These are phyloP conservation scores for Nerophis lumbriciformis DNA, from an alignment of 2,113 vertebrate genomes.

Conservation along the genomic window DNA sequence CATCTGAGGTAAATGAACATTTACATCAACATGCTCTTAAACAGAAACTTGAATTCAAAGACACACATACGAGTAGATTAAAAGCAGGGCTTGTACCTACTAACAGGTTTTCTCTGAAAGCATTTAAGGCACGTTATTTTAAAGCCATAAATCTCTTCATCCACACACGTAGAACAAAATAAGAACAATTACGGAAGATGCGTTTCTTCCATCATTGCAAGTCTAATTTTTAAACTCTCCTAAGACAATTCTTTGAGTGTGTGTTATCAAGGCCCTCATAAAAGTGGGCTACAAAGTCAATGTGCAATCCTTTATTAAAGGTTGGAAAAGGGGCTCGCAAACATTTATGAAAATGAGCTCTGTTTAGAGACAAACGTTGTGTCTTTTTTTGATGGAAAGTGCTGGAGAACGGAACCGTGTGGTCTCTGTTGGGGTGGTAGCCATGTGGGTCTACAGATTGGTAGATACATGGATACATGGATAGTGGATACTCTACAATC, in stretches of 20 bases:
- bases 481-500: background rate
- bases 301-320: slow-evolving; percentile 76
- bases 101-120: slow-evolving; percentile 15
- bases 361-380: slow-evolving; percentile 41
- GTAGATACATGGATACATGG: background rate
- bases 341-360: slow-evolving; percentile 42
- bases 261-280: slow-evolving; percentile 49
- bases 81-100: slow-evolving; percentile 23
- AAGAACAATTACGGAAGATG: slow-evolving; percentile 28
- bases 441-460: background rate
- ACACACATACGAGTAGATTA: slow-evolving; percentile 35
- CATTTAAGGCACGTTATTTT: slow-evolving; percentile 37
- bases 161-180: slow-evolving; percentile 39
- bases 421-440: background rate
- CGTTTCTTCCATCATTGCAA: slow-evolving; percentile 20
- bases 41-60: slow-evolving; percentile 74
- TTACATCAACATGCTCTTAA: slow-evolving; percentile 80
- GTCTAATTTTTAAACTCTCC: slow-evolving; percentile 19
- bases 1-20: slow-evolving; percentile 84
- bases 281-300: slow-evolving; percentile 50
- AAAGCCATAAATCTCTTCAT: slow-evolving; percentile 36
- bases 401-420: slow-evolving; percentile 2
- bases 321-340: slow-evolving; percentile 61
- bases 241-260: slow-evolving; percentile 1
- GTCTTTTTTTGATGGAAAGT: slow-evolving; percentile 15